Percentiles rank a stretch among this genome's conserved stretches.
phyloP scores from a whole-genome alignment of 2,113 vertebrate species.

The Cygnus buccinator region DNA sequence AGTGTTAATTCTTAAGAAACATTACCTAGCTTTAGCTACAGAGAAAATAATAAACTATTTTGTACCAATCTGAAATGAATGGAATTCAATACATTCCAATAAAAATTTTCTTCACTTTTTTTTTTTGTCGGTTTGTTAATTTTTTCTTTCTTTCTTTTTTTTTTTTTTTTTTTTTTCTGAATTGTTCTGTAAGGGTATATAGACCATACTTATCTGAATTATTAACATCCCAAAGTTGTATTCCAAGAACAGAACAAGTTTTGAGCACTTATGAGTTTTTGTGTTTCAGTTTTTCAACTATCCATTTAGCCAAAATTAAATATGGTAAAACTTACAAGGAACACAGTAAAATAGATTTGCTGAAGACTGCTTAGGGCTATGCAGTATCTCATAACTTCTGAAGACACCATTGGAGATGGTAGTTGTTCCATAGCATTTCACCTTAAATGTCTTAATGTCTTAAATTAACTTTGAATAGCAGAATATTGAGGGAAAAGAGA shows the following conservation, averaged over 20 bases:
- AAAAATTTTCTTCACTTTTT: background rate
- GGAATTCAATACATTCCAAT: background rate
- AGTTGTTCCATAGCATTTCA: background rate
- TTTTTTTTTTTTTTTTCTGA: background rate
- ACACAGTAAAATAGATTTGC: background rate
- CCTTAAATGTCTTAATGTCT: background rate
- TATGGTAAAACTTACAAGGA: background rate
- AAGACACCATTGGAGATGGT: background rate
- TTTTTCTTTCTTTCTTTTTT: background rate
- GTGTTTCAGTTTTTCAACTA: background rate
- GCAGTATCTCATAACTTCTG: background rate
- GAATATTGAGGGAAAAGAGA: background rate
- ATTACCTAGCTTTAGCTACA: background rate
- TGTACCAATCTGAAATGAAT: background rate
- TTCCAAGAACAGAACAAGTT: background rate
- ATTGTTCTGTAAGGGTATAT: background rate
- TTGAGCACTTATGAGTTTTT: background rate
- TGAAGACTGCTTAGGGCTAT: background rate
- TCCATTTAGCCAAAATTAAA: background rate
- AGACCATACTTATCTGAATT: background rate
- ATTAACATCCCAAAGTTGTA: background rate
- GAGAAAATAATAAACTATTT: background rate
- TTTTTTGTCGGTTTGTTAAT: background rate
- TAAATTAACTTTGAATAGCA: background rate
- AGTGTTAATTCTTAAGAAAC: background rate